Evolutionary conservation across 2,113 vertebrate species (phyloP), one percentile per base, ranked within the genome.

Genomic region (Pterocles gutturalis): DNA sequence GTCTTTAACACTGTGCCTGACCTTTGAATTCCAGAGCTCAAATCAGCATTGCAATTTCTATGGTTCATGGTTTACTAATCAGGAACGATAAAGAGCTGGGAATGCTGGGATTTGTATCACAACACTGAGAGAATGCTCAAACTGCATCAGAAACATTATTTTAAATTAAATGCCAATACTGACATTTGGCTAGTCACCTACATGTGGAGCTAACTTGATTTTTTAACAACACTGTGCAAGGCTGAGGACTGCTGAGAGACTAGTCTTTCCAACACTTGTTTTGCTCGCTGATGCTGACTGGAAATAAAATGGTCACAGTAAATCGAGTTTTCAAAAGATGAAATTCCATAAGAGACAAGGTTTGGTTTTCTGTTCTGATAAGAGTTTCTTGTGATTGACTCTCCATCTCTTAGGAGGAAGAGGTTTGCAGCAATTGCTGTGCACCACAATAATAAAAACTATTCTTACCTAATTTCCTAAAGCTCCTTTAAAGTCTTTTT

Each of bases 381-480:
- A 71, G 21, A 28, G 26, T 79, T 93, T 75, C 60, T 81, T 48
- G 20, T 83, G 76, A 67, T 75, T 92, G 83, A 94, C 60, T 96
- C 54, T 33, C 38, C 10, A 54, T 64, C 61, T 33, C 73, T 87
- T 58, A 94, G 77, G 51, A 93, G 33, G 54, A 94, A 88, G 64
- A 92, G 17, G 45, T 93, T 89, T 95, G 57, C 24, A 84, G 76
- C 65, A 84, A 57, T 71, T 87, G 48, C 57, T 86, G 33, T 0
- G 1, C 31, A 29, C 55, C 82, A 82, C 86, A 97, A 82, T 84
- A 96, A 92, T 89, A 96, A 95, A 97, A 96, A 95, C 72, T 94
- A 93, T 95, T 97, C 89, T 84, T 94, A 79, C 92, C 88, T 96
- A 93, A 97, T 97, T 97, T 97, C 54, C 83, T 90, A 94, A 97